Evolutionary conservation across 2,797 vertebrate species (phyloP), one percentile per base, ranked within the genome.

Genomic region (Hirundo rustica): DNA sequence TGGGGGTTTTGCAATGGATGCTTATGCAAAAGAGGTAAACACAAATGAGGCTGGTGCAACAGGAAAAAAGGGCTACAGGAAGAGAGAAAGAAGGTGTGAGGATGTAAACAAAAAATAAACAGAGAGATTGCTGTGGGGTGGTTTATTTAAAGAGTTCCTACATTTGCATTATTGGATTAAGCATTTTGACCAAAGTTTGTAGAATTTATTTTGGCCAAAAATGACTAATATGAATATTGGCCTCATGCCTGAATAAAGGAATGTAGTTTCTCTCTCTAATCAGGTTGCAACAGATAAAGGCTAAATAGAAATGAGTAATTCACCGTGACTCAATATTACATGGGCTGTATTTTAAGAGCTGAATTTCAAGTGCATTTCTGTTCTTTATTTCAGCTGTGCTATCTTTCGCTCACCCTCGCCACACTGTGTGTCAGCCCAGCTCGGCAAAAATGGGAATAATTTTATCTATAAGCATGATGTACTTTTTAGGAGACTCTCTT

Each of bases 401-500:
- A 66, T 95, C 96, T 94, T 97, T 93, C 23, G 2, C 89, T 97
- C 94, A 85, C 78, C 80, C 91, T 97, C 29, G 0, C 77, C 88
- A 94, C 51, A 36, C 84, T 66, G 4, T 76, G 91, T 95, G 94
- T 93, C 96, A 95, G 68, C 73, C 80, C 40, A 38, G 85, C 84
- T 95, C 93, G 72, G 72, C 68, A 88, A 58, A 58, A 86, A 47
- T 67, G 62, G 89, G 88, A 97, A 96, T 76, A 14, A 66, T 96
- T 97, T 97, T 93, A 91, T 92, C 85, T 32, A 29, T 61, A 89
- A 97, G 83, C 88, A 74, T 44, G 93, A 97, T 85, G 85, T 92
- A 97, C 96, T 98, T 97, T 97, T 97, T 91, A 95, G 96, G 91
- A 97, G 95, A 88, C 87, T 83, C 45, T 91, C 97, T 97, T 97